Evolutionary conservation across 2,797 vertebrate species (phyloP).

Genomic region (Nothura maculosa): DNA sequence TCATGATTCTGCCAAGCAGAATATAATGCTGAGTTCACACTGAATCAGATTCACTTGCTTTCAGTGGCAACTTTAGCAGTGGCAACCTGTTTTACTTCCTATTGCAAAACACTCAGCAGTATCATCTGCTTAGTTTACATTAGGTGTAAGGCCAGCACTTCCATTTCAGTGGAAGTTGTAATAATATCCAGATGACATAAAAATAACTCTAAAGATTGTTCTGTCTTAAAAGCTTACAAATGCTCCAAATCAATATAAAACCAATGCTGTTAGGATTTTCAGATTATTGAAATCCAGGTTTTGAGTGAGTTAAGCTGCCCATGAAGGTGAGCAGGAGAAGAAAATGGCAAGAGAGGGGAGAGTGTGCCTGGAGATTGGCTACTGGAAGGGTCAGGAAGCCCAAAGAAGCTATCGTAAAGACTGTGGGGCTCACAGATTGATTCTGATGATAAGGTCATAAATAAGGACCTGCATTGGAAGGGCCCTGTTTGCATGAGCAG

Average conservation of each 20-base stretch:
- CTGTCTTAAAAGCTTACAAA: not conserved
- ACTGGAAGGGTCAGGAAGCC: not conserved
- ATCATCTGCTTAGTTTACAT: not conserved
- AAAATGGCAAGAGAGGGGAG: not conserved
- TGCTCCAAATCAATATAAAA: not conserved
- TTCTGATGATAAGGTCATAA: not conserved
- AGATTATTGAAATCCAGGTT: not conserved
- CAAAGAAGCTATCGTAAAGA: not conserved
- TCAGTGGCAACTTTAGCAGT: not conserved
- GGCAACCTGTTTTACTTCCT: not conserved
- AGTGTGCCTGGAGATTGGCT: accelerated
- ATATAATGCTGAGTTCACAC: not conserved
- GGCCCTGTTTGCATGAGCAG: not conserved
- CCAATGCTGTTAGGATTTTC: not conserved
- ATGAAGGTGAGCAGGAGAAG: not conserved
- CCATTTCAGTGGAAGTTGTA: not conserved
- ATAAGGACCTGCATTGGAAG: not conserved
- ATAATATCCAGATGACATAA: not conserved
- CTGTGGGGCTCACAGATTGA: not conserved
- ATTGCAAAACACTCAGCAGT: not conserved
- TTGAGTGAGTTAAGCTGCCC: not conserved
- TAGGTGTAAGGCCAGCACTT: not conserved
- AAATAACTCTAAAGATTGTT: not conserved
- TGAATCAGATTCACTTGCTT: not conserved
- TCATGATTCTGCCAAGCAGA: conserved; percentile 23